Conservation (phyloP, 2,113 vertebrate species). For the Entomyzon cyanotis region DNA sequence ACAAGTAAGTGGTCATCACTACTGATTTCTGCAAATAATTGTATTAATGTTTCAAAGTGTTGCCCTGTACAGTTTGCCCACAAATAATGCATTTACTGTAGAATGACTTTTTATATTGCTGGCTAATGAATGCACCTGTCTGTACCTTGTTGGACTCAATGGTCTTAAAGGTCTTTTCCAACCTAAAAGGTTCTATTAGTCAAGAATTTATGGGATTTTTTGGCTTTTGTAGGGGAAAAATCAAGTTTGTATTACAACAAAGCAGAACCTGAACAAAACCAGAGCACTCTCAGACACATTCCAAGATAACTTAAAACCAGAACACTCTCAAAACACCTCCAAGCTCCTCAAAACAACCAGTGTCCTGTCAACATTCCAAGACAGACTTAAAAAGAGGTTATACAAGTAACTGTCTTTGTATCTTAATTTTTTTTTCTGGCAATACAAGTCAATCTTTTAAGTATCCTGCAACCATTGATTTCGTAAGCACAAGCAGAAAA, state of each 20-base stretch:
- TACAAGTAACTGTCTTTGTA: background rate
- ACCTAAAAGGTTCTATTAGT: background rate
- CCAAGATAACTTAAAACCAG: no score
- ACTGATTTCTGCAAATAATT: background rate
- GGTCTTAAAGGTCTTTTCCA: background rate
- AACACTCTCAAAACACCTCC: accelerated
- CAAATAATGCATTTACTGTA: background rate
- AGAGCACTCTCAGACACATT: background rate
- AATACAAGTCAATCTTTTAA: background rate
- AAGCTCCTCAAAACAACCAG: background rate
- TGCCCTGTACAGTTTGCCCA: background rate
- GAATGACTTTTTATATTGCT: background rate
- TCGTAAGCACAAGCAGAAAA: background rate
- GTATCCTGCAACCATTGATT: background rate
- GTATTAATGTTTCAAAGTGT: accelerated
- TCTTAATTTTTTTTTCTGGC: background rate
- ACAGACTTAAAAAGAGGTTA: background rate
- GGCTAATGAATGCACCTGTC: background rate
- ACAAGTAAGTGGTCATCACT: constrained; percentile 81
- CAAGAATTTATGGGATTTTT: background rate
- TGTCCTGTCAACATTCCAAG: background rate
- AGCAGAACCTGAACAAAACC: background rate
- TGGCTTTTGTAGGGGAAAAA: background rate
- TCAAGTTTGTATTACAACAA: background rate
- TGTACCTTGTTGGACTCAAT: background rate